Base-by-base conservation (phyloP, 2,113 vertebrate genomes). In the Myocastor coypus region DNA sequence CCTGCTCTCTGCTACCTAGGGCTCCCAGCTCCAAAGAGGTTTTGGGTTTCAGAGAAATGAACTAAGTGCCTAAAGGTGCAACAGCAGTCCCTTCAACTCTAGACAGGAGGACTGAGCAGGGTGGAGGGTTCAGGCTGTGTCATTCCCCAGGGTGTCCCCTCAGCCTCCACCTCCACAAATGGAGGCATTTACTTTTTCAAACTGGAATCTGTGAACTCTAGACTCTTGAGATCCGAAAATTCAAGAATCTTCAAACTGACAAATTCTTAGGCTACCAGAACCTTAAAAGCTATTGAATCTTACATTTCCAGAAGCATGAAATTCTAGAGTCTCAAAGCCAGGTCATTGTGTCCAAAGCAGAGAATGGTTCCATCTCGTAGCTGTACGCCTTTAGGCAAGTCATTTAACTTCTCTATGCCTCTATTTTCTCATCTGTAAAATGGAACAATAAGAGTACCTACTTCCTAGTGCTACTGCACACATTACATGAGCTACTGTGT, bases 31-130 rank as follows among this genome's bases (percentile, higher is more conserved):
- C 90, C 93, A 89, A 97, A 92, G 46, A 89, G 82, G 94, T 94
- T 81, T 98, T 91, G 6, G 63, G 91, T 98, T 97, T 97, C 97
- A 90, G 93, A 96, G 87, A 71, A 94, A 85, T 63, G 89, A 97
- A 96, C 75, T 77, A 37, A 93, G 77, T 71, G 92, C 95, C 96
- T 89, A 28, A 77, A 89, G 92, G 92, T 57, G 77, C 83, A 83
- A 68, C 46, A 20, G 94, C 82, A 71, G 22, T 17, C 75, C 89
- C 93, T 87, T 78, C 84, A 91, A 89, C 71, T 91, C 87, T 37
- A 24, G 89, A 93, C 75, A 84, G 46, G 55, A 95, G 71, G 63
- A 46, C 90, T 5, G 52, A 87, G 90, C 8, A n/a, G 89, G 83
- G 37, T 87, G 34, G 57, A 91, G 83, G 77, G 83, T 73, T 93